phyloP scores from a whole-genome alignment of 1,140 invertebrate species.

The Drosophila murphyi region DNA sequence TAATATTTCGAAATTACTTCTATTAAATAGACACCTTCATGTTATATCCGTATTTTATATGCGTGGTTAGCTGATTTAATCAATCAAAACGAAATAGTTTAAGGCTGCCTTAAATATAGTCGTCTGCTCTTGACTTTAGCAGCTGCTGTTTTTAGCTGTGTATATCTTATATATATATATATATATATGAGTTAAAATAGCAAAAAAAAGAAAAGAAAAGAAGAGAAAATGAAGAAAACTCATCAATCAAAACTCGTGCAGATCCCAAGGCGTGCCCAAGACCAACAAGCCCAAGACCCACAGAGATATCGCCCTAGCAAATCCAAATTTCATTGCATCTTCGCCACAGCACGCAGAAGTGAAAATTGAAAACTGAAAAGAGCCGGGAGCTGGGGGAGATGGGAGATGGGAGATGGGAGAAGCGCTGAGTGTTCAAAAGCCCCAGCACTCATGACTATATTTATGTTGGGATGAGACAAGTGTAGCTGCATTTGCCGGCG shows the following conservation, averaged over 20 bases:
- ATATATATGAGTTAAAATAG: constrained; percentile 52
- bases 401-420: no score
- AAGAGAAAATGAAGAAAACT: constrained; percentile 14
- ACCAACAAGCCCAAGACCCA: constrained; percentile 29
- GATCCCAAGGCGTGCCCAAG: constrained; percentile 39
- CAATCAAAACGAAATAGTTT: neutral
- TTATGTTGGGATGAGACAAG: constrained; percentile 5
- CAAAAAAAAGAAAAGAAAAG: constrained; percentile 7
- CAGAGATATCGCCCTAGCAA: constrained; percentile 33
- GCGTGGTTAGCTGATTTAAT: neutral
- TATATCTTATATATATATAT: constrained; percentile 11
- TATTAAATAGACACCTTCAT: no score
- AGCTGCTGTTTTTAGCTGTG: constrained; percentile 24
- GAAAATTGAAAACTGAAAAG: no score
- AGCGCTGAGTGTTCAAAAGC: no score
- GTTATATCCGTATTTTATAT: no score
- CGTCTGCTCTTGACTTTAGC: constrained; percentile 36
- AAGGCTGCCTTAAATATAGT: neutral
- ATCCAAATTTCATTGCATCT: constrained; percentile 45
- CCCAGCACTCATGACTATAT: neutral
- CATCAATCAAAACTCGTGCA: constrained; percentile 57
- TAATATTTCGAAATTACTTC: no score
- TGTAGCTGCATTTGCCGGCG: constrained; percentile 43
- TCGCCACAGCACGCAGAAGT: constrained; percentile 22
- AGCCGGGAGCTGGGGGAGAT: no score